phyloP scores from a whole-genome alignment of 2,888 invertebrate species.

The Drosophila affinis region DNA sequence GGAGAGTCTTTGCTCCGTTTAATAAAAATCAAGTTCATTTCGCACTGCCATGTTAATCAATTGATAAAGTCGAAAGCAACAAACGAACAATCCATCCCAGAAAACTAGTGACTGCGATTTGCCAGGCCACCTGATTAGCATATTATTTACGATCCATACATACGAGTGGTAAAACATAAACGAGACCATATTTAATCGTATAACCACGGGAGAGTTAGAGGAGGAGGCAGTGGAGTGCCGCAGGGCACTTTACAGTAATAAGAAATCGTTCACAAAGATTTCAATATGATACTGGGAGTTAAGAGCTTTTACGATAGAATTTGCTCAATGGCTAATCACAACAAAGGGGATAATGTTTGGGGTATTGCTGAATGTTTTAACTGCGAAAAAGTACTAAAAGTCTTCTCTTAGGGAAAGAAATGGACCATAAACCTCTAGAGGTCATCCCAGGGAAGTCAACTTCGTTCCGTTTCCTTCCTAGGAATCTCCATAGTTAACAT shows the following conservation, averaged over 20 bases:
- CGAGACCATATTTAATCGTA: slow-evolving; percentile 17
- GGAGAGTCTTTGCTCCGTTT: slow-evolving; percentile 18
- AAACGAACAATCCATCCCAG: not conserved
- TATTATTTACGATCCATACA: slow-evolving; percentile 54
- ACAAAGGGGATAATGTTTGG: too few relatives aligned
- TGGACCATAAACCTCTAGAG: not conserved
- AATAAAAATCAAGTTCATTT: slow-evolving; percentile 75
- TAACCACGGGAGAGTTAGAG: slow-evolving; percentile 11
- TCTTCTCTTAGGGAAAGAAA: too few relatives aligned
- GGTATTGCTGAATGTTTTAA: too few relatives aligned
- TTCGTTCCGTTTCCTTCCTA: not conserved
- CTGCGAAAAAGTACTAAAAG: too few relatives aligned
- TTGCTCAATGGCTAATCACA: too few relatives aligned
- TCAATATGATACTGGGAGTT: too few relatives aligned
- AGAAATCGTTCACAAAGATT: too few relatives aligned
- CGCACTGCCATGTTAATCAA: slow-evolving; percentile 68
- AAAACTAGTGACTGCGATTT: slow-evolving; percentile 43
- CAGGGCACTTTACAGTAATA: too few relatives aligned
- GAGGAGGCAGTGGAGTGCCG: too few relatives aligned
- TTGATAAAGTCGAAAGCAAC: slow-evolving; percentile 59
- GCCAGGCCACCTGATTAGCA: slow-evolving; percentile 63
- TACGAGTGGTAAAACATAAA: slow-evolving; percentile 27
- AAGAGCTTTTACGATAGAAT: too few relatives aligned
- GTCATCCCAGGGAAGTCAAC: not conserved
- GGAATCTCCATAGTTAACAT: not conserved